Evolutionary conservation across 2,113 vertebrate genomes (phyloP), one percentile per base, ranked within the genome.

Genomic region (Phoxinus phoxinus): DNA sequence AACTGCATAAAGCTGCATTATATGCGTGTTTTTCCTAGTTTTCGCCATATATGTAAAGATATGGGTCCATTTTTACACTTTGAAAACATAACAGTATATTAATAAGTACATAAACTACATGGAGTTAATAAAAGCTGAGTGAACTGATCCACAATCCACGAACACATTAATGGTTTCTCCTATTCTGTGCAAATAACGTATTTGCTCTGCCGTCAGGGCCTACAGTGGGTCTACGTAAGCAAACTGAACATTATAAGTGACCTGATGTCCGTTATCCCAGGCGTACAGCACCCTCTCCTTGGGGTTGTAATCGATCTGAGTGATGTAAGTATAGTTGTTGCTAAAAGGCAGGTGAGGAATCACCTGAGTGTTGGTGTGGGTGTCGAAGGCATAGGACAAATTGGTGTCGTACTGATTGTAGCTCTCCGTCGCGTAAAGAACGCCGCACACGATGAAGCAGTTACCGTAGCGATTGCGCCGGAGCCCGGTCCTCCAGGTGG

Each of bases 261-360:
- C 97, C 89, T 99, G 98, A 88, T 98, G 97, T 86, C 98, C 98
- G 27, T 97, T 98, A 95, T 99, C 97, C 98, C 98, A 99, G 4
- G 97, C 96, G 0, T 99, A 99, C 75, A 99, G 92, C 86, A 97
- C 92, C 61, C 96, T 95, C 87, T 99, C 98, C 91, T 96, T 97
- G 84, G 98, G 98, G 90, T 99, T 99, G 91, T 99, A 99, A 95
- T 98, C 97, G 86, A 99, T 95, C 93, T 99, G 98, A 0, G 98
- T 98, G 83, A 96, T 98, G 87, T 97, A 96, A 67, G 96, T 95
- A 0, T 97, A 98, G 89, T 97, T 96, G 0, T 98, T 99, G 91
- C 95, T 96, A 65, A 99, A 99, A 32, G 98, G 97, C 92, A 99
- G 94, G 83, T 97, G 94, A 41, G 97, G 98, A 85, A 95, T 93